Base-by-base conservation (phyloP, 2,797 vertebrate species). In the Petrocephalus schoutedeni region DNA sequence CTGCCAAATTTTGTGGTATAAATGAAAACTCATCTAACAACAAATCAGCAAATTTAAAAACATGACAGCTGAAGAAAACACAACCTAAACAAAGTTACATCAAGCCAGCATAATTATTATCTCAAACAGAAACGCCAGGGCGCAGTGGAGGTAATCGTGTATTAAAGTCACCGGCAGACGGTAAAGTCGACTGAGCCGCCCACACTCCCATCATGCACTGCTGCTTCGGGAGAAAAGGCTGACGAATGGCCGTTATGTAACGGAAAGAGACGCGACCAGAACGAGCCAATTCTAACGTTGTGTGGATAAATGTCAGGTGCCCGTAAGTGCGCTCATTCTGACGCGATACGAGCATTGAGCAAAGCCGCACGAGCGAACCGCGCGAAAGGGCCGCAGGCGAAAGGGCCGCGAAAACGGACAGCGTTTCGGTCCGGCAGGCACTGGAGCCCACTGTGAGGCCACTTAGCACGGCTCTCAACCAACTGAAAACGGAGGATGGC, bases 401-500 rank as follows among this genome's bases (percentile, higher is more conserved):
- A 28, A 28, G 28, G 28, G 28, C 28, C 28, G 28, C 7, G 51
- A 57, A 85, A 21, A 57, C 6, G 6, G 5, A 10, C 51, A 51
- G 23, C 1, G 54, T 7, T 53, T 8, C 2, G 4, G 83, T 53
- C 21, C 36, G 7, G 36, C 1, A 57, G n/a, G 6, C 83, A 6
- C 10, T 10, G 53, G 8, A 85, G 19, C 51, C n/a, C n/a, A 87
- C 49, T 28, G n/a, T 3, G 53, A 87, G 86, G 45, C 28, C 41
- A 82, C 57, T 83, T 21, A 51, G 51, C 80, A 1, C 16, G 45
- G 41, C 49, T 82, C 45, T 2, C 4, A 54, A 83, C n/a, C 53
- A 21, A 53, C 80, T 6, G 64, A 84, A 87, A 19, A 54, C 57
- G 58, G 59, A 21, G 49, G 88, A 89, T 14, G 28, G 89, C 19